These are phyloP conservation scores for Myopa testacea DNA, from an alignment of 2,888 invertebrate genomes.

Conservation along the genomic window DNA sequence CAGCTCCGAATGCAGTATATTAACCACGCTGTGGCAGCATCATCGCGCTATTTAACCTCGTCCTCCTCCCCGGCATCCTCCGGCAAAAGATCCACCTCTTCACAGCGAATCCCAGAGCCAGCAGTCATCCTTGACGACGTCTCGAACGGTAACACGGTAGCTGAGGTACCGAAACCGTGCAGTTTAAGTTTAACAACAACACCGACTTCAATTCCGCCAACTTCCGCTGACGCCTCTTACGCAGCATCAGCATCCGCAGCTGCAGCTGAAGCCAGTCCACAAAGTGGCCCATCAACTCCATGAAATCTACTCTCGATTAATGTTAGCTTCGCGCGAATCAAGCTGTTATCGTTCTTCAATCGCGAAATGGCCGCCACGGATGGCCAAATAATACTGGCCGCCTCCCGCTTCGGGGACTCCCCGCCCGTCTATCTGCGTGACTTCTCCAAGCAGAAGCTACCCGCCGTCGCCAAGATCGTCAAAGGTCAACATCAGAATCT, in stretches of 20 bases:
- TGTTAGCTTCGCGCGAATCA: constrained; percentile 68
- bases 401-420: constrained; percentile 73
- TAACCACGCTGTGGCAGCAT: constrained; percentile 64
- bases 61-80: constrained; percentile 46
- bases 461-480: constrained; percentile 89
- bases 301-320: constrained; percentile 68
- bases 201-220: background rate
- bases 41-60: constrained; percentile 63
- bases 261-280: background rate
- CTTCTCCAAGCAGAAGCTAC: constrained; percentile 80
- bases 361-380: constrained; percentile 87
- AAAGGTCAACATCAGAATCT: constrained; percentile 94
- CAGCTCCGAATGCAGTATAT: constrained; percentile 65
- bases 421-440: constrained; percentile 64
- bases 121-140: background rate
- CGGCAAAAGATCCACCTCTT: constrained; percentile 29
- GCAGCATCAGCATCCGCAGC: constrained; percentile 18
- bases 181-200: background rate
- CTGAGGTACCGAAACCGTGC: background rate
- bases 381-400: constrained; percentile 89
- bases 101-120: background rate
- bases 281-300: constrained; percentile 52
- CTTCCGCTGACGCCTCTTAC: background rate
- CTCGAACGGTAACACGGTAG: constrained; percentile 21
- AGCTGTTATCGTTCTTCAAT: constrained; percentile 67